Percentiles rank a stretch among this genome's conserved stretches.
These are phyloP conservation scores for Trachythela sp. DNA, from an alignment of 64 coral and sea anemone genomes.

Conservation along the genomic window DNA sequence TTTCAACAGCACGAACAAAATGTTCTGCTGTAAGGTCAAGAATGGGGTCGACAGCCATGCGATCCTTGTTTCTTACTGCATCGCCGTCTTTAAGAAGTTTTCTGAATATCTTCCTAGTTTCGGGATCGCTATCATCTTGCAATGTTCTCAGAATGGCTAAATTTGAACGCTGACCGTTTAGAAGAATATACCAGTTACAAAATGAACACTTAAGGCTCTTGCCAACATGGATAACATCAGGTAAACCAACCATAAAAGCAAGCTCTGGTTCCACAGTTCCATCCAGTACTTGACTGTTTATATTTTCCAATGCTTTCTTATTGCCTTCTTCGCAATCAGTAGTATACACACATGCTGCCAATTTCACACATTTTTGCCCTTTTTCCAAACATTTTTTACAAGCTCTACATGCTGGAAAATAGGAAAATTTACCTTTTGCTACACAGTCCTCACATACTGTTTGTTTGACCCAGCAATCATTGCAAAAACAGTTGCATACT, in stretches of 20 bases:
- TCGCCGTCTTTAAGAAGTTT: slow-evolving; percentile 52
- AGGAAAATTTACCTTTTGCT: slow-evolving; percentile 34
- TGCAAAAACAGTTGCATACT: slow-evolving; percentile 49
- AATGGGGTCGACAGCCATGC: slow-evolving; percentile 52
- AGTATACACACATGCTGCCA: slow-evolving; percentile 36
- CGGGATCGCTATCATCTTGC: slow-evolving; percentile 47
- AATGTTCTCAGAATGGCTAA: slow-evolving; percentile 55
- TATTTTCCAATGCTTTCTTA: slow-evolving; percentile 54
- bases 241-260: slow-evolving; percentile 48
- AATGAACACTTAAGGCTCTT: slow-evolving; percentile 61
- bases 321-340: slow-evolving; percentile 54
- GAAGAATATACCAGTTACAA: slow-evolving; percentile 57
- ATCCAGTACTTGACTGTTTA: slow-evolving; percentile 36
- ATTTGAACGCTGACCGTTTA: slow-evolving; percentile 41
- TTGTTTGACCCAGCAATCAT: slow-evolving; percentile 38
- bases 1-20: slow-evolving; percentile 28
- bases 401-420: slow-evolving; percentile 57
- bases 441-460: slow-evolving; percentile 40
- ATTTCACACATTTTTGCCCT: slow-evolving; percentile 32
- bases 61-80: slow-evolving; percentile 63
- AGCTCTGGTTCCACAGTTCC: slow-evolving; percentile 53
- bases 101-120: slow-evolving; percentile 46
- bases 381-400: slow-evolving; percentile 35
- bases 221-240: slow-evolving; percentile 48
- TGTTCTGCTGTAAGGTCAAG: slow-evolving; percentile 47